A percentile compares a stretch with the other conserved stretches of the same genome.
Evolutionary conservation across 2,888 invertebrate species (phyloP).

Genomic region (Limnephilus auricula): DNA sequence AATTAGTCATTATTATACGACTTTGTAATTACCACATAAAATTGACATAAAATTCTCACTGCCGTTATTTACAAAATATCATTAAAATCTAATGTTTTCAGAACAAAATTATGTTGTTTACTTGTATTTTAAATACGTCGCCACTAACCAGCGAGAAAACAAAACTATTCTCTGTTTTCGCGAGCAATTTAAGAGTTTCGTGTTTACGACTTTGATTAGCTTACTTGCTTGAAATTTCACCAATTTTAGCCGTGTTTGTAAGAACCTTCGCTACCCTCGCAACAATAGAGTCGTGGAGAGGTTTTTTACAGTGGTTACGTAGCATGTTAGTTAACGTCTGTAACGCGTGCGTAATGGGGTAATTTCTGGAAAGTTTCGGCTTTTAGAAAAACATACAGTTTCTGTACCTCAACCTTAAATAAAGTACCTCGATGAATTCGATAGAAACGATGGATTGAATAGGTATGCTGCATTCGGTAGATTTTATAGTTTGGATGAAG

Average conservation of each 20-base stretch:
- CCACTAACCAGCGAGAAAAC: not conserved
- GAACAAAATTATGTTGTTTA: not conserved
- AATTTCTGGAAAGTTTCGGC: not conserved
- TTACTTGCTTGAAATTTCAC: not conserved
- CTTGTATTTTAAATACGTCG: not conserved
- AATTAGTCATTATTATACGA: not conserved
- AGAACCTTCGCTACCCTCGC: not conserved
- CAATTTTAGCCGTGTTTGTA: not conserved
- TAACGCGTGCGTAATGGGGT: not conserved
- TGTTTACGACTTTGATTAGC: constrained; percentile 26
- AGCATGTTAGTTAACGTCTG: not conserved
- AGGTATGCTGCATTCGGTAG: not conserved
- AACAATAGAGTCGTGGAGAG: not conserved
- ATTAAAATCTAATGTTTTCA: not conserved
- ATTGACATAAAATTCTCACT: not conserved
- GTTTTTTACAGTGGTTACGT: not conserved
- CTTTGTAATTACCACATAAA: not conserved
- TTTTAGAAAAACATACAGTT: not conserved
- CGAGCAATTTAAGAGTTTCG: constrained; percentile 13
- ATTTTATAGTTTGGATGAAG: not conserved
- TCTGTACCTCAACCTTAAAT: not conserved
- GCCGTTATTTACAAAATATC: not conserved
- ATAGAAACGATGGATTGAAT: not conserved
- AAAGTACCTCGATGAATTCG: not conserved
- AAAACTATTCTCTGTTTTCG: not conserved